These are phyloP conservation scores for Anguilla pacifica DNA, from an alignment of 2,797 vertebrate species.

Conservation along the genomic window DNA sequence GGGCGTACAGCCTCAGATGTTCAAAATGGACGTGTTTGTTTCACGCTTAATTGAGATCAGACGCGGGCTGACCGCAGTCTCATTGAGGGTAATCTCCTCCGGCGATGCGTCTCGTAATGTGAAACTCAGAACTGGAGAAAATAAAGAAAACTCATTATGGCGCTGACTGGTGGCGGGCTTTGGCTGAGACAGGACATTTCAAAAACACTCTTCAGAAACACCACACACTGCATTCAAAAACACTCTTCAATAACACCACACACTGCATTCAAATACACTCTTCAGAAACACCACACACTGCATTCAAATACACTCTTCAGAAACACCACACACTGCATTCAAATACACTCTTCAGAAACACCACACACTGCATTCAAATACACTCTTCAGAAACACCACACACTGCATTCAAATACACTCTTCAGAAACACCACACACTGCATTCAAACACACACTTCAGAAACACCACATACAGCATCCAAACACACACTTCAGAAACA, in stretches of 20 bases:
- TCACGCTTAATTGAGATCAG: slow-evolving; percentile 45
- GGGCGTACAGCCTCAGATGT: slow-evolving; percentile 27
- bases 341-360: too few relatives aligned
- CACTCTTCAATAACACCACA: too few relatives aligned
- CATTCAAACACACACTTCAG: too few relatives aligned
- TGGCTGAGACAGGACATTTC: not conserved
- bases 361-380: too few relatives aligned
- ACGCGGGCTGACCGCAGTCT: slow-evolving; percentile 31
- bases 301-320: not conserved
- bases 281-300: not conserved
- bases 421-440: too few relatives aligned
- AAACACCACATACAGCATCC: too few relatives aligned
- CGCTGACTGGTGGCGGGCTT: not conserved
- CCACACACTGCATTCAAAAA: not conserved
- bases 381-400: too few relatives aligned
- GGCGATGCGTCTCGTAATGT: slow-evolving; percentile 28
- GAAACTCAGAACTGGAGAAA: slow-evolving; percentile 24
- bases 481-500: too few relatives aligned
- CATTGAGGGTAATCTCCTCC: slow-evolving; percentile 26
- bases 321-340: too few relatives aligned
- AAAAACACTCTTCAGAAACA: not conserved
- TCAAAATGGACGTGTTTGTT: slow-evolving; percentile 35
- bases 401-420: too few relatives aligned
- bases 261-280: not conserved
- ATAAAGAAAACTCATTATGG: slow-evolving; percentile 42